phyloP scores from a whole-genome alignment of 2,888 invertebrate genomes.

The Amblyteles armatorius region DNA sequence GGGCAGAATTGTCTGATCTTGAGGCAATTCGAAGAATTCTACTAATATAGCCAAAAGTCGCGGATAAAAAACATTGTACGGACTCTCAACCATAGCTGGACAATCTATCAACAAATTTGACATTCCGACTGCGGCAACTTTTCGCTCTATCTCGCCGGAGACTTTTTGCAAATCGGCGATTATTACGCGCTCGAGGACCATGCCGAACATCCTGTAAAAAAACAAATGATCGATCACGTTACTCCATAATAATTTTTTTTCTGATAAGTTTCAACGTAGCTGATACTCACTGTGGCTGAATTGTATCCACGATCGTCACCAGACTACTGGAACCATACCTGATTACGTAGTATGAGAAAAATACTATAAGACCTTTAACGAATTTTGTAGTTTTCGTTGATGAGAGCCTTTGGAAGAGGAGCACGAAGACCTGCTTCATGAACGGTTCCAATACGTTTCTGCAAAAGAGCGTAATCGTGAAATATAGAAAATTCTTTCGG shows the following conservation, averaged over 20 bases:
- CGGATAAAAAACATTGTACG: slow-evolving; percentile 86
- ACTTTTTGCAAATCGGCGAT: slow-evolving; percentile 95
- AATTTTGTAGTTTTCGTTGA: slow-evolving; percentile 98
- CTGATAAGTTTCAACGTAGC: background rate
- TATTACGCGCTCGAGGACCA: slow-evolving; percentile 96
- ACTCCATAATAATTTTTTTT: background rate
- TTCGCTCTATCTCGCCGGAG: slow-evolving; percentile 92
- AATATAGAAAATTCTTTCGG: background rate
- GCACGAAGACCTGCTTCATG: slow-evolving; percentile 94
- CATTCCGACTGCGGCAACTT: slow-evolving; percentile 96
- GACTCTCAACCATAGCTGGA: slow-evolving; percentile 88
- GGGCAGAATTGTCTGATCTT: slow-evolving; percentile 91
- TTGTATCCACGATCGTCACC: slow-evolving; percentile 92
- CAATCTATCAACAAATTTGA: slow-evolving; percentile 94
- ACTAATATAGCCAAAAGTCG: slow-evolving; percentile 86
- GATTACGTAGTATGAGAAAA: slow-evolving; percentile 94
- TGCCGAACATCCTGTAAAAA: slow-evolving; percentile 93
- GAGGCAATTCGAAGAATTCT: slow-evolving; percentile 95
- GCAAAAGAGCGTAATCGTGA: slow-evolving; percentile 76
- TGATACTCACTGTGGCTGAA: slow-evolving; percentile 91
- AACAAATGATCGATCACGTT: background rate
- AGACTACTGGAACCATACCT: slow-evolving; percentile 92
- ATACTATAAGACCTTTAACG: slow-evolving; percentile 95
- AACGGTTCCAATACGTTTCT: slow-evolving; percentile 91
- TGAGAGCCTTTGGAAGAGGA: slow-evolving; percentile 97